A percentile compares a stretch with the other conserved stretches of the same genome.
phyloP scores from a whole-genome alignment of 2,113 vertebrate species.

The Pipra filicauda region DNA sequence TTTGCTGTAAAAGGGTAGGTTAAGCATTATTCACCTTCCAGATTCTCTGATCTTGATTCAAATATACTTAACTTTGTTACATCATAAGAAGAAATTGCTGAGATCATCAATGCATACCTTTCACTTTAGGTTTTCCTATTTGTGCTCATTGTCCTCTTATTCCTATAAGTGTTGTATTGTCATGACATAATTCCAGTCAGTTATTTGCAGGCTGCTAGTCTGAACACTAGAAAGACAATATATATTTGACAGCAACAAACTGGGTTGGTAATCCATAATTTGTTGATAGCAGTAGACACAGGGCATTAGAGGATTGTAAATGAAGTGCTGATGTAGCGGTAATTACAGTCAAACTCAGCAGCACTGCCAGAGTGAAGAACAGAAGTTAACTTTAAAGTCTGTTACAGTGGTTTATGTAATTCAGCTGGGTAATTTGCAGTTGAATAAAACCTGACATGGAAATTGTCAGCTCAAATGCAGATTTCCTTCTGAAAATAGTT shows the following conservation, averaged over 20 bases:
- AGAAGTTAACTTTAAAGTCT: constrained; percentile 7
- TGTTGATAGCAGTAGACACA: background rate
- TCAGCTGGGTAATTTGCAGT: background rate
- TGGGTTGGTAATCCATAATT: background rate
- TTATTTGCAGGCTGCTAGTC: background rate
- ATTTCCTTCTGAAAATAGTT: constrained; percentile 14
- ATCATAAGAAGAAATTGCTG: background rate
- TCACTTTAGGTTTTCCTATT: background rate
- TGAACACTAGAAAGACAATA: background rate
- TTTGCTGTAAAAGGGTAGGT: background rate
- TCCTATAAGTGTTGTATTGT: background rate
- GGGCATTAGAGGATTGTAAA: background rate
- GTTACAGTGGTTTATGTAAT: background rate
- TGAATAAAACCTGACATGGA: background rate
- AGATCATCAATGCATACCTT: background rate
- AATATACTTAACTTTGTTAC: background rate
- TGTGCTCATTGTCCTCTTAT: background rate
- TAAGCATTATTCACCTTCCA: background rate
- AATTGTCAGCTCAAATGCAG: background rate
- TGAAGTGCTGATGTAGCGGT: background rate
- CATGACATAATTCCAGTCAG: background rate
- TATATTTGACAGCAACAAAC: background rate
- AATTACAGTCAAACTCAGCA: constrained; percentile 10
- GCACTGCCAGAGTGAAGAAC: background rate
- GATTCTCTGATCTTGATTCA: background rate